Percentiles rank a stretch among this genome's conserved stretches.
Evolutionary conservation across 30 jellyfish, hydroid and myxozoan genomes (phyloP).

Genomic region (Pelagia noctiluca): DNA sequence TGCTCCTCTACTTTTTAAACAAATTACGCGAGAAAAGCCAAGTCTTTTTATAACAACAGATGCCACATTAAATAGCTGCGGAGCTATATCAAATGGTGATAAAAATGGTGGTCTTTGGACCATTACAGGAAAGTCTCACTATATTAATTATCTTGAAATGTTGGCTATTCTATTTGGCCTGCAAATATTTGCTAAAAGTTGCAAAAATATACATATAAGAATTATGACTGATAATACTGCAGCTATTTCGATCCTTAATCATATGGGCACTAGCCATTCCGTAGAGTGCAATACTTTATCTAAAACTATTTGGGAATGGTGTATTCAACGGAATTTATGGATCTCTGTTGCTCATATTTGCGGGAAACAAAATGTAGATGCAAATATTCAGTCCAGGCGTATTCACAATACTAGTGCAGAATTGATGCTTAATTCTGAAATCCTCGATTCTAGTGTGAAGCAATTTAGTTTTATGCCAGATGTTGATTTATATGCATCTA

Average conservation of each 20-base stretch:
- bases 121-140: too few species aligned
- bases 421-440: too few species aligned
- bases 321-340: neutral
- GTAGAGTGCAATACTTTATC: neutral
- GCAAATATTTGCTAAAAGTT: neutral
- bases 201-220: neutral
- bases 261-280: slow-evolving; percentile 5
- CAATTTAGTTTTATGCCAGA: too few species aligned
- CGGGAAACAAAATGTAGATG: neutral
- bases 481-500: too few species aligned
- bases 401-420: too few species aligned
- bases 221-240: neutral
- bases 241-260: too few species aligned
- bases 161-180: neutral
- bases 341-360: neutral
- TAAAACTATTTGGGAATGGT: too few species aligned
- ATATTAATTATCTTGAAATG: neutral
- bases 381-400: too few species aligned
- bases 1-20: neutral
- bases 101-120: too few species aligned
- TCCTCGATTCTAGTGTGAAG: too few species aligned
- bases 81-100: neutral
- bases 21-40: neutral
- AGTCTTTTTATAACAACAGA: neutral
- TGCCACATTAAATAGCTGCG: neutral